Base-by-base conservation (phyloP, 2,113 vertebrate species). In the Cryptoleucopteryx plumbea region DNA sequence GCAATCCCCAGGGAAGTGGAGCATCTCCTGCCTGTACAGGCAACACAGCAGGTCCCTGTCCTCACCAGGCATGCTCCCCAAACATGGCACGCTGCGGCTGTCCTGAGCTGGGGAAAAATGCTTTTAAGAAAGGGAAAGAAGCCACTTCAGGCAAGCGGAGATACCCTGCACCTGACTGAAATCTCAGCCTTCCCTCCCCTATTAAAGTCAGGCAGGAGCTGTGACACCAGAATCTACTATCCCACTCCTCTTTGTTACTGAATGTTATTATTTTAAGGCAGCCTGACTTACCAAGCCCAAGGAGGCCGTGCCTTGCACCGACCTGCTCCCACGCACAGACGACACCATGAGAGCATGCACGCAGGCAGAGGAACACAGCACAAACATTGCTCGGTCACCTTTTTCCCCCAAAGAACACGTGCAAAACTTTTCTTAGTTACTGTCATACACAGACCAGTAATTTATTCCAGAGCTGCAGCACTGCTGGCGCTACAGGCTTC, bases 71-170 rank as follows among this genome's bases (percentile, higher is more conserved):
- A 17, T 1, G 10, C 21, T 32, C 20, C 31, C 43, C 71, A 27
- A 8, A 16, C 32, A 5, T 3, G 3, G 45, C 47, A 42, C 0
- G 0, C 63, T 9, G 53, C 1, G 0, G 32, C 38, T 34, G 29
- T 5, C 34, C 73, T 9, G 11, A 67, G 47, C 34, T 1, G 1
- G 16, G 20, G 36, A 2, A 38, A 38, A 62, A 27, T 2, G 21
- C 47, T 74, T 22, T 26, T 26, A 16, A 34, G 36, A 40, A 43
- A 50, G 32, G 75, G 11, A 48, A 40, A 65, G 73, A 29, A 61
- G n/a, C 23, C 16, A 4, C 58, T 7, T 59, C 17, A 43, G 38
- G 47, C 52, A 11, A 6, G 19, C 0, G 5, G 66, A 68, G 72
- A 38, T 43, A 17, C 4, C 5, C 14, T 16, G 15, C 34, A 40